These are phyloP conservation scores for Todiramphus chloris DNA, from an alignment of 2,113 vertebrate species.

Conservation along the genomic window DNA sequence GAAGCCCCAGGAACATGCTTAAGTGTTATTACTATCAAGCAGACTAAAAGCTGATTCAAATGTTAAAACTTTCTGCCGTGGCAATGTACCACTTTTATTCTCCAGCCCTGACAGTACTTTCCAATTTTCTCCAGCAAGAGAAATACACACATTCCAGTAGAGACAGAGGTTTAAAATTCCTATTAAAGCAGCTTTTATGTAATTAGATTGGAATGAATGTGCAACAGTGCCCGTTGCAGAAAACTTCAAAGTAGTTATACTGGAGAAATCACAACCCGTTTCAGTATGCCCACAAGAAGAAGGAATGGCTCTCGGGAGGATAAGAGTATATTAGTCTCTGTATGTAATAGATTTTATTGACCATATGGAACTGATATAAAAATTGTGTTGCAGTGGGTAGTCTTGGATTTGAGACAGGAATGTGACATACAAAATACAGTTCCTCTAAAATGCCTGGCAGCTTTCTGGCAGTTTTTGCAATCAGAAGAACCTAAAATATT, in stretches of 20 bases:
- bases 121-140: background rate
- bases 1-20: background rate
- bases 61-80: background rate
- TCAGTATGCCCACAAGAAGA: constrained; percentile 64
- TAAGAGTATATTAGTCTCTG: constrained; percentile 69
- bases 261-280: constrained; percentile 44
- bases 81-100: background rate
- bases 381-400: constrained; percentile 69
- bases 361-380: constrained; percentile 86
- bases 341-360: constrained; percentile 76
- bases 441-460: constrained; percentile 62
- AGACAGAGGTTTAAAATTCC: constrained; percentile 36
- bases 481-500: constrained; percentile 49
- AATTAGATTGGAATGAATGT: constrained; percentile 60
- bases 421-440: constrained; percentile 67
- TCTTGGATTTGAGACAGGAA: constrained; percentile 72
- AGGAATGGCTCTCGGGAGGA: constrained; percentile 55
- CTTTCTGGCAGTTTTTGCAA: constrained; percentile 55
- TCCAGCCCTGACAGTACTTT: constrained; percentile 18
- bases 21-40: background rate
- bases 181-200: constrained; percentile 57
- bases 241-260: constrained; percentile 42
- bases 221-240: constrained; percentile 40
- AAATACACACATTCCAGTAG: constrained; percentile 46
- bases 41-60: background rate